Conservation (phyloP, 23 tunicate genomes). For the Botrylloides violaceus region DNA sequence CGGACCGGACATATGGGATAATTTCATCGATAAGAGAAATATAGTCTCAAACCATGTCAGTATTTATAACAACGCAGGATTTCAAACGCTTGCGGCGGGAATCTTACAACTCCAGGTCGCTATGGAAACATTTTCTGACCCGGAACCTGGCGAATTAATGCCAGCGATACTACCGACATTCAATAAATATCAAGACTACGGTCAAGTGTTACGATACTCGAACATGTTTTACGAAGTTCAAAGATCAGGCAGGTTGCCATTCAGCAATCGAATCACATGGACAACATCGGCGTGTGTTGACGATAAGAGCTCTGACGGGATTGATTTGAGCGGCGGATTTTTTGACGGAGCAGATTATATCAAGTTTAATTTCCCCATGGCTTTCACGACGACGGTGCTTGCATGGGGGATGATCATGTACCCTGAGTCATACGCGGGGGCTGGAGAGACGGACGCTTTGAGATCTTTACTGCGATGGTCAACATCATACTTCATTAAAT, state of each 20-base stretch:
- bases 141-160: slow-evolving; percentile 72
- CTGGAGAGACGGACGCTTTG: slow-evolving; percentile 48
- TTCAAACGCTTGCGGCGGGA: slow-evolving; percentile 86
- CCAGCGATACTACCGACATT: slow-evolving; percentile 46
- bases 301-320: slow-evolving; percentile 51
- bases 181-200: slow-evolving; percentile 65
- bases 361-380: slow-evolving; percentile 98
- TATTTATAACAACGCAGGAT: slow-evolving; percentile 78
- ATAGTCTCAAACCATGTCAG: slow-evolving; percentile 37
- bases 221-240: slow-evolving; percentile 95
- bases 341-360: slow-evolving; percentile 87
- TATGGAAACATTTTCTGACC: slow-evolving; percentile 86
- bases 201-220: slow-evolving; percentile 55
- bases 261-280: slow-evolving; percentile 72
- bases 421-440: slow-evolving; percentile 54
- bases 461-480: slow-evolving; percentile 75
- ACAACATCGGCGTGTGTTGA: slow-evolving; percentile 55
- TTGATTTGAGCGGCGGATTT: slow-evolving; percentile 91
- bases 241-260: slow-evolving; percentile 67
- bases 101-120: slow-evolving; percentile 71
- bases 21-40: slow-evolving; percentile 43
- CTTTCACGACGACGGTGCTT: slow-evolving; percentile 85
- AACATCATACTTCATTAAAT: slow-evolving; percentile 93
- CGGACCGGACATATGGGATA: slow-evolving; percentile 93
- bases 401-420: slow-evolving; percentile 69